phyloP scores from a whole-genome alignment of 1,140 invertebrate species.

The Trachelipus rathkii region DNA sequence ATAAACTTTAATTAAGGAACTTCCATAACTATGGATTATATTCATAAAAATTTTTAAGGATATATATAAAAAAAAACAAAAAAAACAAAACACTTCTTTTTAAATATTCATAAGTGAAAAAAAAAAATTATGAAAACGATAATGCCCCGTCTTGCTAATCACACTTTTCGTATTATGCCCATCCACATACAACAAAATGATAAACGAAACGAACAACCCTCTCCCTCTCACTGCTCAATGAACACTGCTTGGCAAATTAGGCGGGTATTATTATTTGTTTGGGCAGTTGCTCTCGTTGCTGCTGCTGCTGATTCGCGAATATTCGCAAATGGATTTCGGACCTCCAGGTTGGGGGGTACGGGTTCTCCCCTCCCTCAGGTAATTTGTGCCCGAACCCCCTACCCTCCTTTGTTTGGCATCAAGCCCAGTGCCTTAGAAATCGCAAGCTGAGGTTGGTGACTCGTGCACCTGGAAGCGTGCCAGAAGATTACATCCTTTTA shows the following conservation, averaged over 20 bases:
- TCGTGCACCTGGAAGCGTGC: not conserved
- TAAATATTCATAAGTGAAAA: no score
- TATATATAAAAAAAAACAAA: no score
- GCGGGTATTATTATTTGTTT: not conserved
- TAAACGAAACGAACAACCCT: not conserved
- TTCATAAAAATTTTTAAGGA: no score
- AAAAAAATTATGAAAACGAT: no score
- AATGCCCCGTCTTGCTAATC: no score
- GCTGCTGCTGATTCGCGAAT: not conserved
- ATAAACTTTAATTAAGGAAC: no score
- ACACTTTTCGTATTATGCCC: not conserved
- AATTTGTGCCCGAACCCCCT: not conserved
- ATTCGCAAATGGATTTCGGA: constrained; percentile 3
- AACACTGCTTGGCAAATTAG: not conserved
- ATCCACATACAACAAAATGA: not conserved
- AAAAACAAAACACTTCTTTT: no score
- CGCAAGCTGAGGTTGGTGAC: not conserved
- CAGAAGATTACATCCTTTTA: not conserved
- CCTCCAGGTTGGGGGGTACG: not conserved
- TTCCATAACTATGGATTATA: no score
- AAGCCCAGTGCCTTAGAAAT: constrained; percentile 2
- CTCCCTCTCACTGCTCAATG: not conserved
- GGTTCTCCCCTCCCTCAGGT: no score
- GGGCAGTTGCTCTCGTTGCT: not conserved
- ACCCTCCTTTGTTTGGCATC: not conserved